A percentile compares a stretch with the other conserved stretches of the same genome.
Conservation (phyloP, 2,888 invertebrate species). For the Melitaea athalia region DNA sequence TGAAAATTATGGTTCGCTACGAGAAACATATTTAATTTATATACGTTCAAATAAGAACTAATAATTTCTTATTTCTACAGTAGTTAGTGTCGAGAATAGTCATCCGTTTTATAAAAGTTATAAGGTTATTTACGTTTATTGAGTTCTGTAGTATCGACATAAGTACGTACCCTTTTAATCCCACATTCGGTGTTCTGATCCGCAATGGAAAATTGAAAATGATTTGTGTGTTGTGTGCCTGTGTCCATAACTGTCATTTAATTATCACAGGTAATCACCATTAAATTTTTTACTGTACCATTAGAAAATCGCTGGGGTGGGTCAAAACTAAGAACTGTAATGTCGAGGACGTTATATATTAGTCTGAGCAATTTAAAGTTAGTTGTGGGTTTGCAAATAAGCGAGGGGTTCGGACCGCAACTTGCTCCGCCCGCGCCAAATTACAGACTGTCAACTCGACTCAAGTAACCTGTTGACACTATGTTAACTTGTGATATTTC, state of each 20-base stretch:
- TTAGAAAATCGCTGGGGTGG: conserved; percentile 54
- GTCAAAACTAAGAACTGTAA: conserved; percentile 59
- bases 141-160: neutral
- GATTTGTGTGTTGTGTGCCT: neutral
- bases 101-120: neutral
- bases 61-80: conserved; percentile 1
- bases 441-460: conserved; percentile 75
- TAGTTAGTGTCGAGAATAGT: neutral
- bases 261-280: conserved; percentile 41
- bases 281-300: conserved; percentile 44
- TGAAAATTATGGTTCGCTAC: conserved; percentile 68
- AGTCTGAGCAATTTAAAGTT: conserved; percentile 72
- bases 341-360: conserved; percentile 65
- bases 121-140: conserved; percentile 1
- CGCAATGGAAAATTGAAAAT: neutral
- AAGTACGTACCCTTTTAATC: too few species aligned
- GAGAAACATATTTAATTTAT: conserved; percentile 68
- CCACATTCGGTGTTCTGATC: neutral
- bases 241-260: conserved; percentile 30
- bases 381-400: conserved; percentile 71
- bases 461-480: conserved; percentile 79
- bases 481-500: conserved; percentile 62
- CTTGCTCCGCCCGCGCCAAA: conserved; percentile 68
- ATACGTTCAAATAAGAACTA: conserved; percentile 1
- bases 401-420: conserved; percentile 64